phyloP scores from a whole-genome alignment of 2,888 invertebrate genomes.

The Griposia aprilina region DNA sequence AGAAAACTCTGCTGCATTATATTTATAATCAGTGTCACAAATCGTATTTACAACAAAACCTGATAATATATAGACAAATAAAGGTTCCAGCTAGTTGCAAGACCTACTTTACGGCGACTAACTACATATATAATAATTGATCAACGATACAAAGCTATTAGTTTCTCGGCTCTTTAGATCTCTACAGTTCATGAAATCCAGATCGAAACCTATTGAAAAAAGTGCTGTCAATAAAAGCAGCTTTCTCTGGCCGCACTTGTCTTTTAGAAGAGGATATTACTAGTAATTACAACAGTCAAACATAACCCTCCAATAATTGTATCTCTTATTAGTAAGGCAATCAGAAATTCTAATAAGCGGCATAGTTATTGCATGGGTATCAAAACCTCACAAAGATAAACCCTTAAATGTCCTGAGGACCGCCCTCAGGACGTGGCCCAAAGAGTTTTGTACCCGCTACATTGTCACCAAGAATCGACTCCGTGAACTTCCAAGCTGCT shows the following conservation, averaged over 20 bases:
- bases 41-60: not conserved
- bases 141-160: not conserved
- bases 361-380: too few relatives aligned
- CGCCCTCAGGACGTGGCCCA: too few relatives aligned
- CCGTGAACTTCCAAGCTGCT: not conserved
- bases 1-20: not conserved
- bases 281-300: too few relatives aligned
- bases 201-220: not conserved
- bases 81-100: not conserved
- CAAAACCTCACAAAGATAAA: not conserved
- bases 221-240: not conserved
- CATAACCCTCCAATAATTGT: too few relatives aligned
- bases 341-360: too few relatives aligned
- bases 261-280: too few relatives aligned
- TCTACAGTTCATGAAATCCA: not conserved
- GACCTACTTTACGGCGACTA: not conserved
- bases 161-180: not conserved
- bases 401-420: not conserved
- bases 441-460: too few relatives aligned
- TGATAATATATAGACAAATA: not conserved
- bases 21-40: too few relatives aligned
- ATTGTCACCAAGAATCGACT: not conserved
- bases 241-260: too few relatives aligned
- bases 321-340: too few relatives aligned
- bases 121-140: not conserved